phyloP scores from a whole-genome alignment of 1,140 invertebrate species.

The Zaprionus nigranus region DNA sequence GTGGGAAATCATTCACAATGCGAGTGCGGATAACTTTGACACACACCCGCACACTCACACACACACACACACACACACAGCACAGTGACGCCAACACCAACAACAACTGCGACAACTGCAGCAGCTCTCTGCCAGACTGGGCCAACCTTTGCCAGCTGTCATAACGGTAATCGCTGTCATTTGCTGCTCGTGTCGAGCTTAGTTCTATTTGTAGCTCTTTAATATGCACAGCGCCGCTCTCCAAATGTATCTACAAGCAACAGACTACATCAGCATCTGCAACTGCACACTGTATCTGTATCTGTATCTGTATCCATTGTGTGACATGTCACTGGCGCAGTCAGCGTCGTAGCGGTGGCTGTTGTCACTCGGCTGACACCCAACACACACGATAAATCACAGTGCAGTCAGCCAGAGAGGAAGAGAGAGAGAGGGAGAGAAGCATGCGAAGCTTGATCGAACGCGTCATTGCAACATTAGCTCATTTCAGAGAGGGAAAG shows the following conservation, averaged over 20 bases:
- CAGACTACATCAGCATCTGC: neutral
- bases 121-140: conserved; percentile 28
- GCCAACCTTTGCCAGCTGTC: conserved; percentile 66
- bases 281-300: neutral
- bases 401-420: conserved; percentile 5
- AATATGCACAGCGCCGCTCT: conserved; percentile 51
- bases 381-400: conserved; percentile 81
- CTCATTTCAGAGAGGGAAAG: neutral
- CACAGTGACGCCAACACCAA: conserved; percentile 51
- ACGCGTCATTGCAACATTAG: neutral
- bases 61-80: conserved; percentile 11
- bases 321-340: conserved; percentile 60
- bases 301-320: conserved; percentile 28
- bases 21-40: conserved; percentile 57
- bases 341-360: conserved; percentile 62
- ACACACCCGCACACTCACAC: conserved; percentile 62
- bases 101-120: conserved; percentile 31
- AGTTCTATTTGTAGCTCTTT: conserved; percentile 70
- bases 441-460: neutral
- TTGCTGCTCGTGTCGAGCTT: conserved; percentile 53
- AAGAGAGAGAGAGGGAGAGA: neutral
- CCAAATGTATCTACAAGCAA: conserved; percentile 1
- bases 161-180: conserved; percentile 63
- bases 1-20: conserved; percentile 70
- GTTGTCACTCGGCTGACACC: conserved; percentile 78